A percentile compares a stretch with the other conserved stretches of the same genome.
phyloP scores from a whole-genome alignment of 1,140 invertebrate species.

The Pantala flavescens region DNA sequence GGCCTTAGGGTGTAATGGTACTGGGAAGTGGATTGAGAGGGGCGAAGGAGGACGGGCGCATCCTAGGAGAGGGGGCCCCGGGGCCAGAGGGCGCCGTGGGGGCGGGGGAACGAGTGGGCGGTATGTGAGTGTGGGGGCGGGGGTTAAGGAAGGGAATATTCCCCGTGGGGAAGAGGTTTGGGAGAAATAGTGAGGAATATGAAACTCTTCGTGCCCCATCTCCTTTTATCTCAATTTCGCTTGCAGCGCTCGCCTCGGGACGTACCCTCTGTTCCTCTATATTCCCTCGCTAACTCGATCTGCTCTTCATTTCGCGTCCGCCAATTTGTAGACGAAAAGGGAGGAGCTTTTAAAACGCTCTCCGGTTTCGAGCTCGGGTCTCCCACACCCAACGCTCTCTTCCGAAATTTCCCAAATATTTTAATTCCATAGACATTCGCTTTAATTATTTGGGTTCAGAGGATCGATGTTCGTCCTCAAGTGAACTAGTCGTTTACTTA shows the following conservation, averaged over 20 bases:
- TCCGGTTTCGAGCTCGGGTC: no score
- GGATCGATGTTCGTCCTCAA: no score
- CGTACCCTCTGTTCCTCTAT: no score
- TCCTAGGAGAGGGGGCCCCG: neutral
- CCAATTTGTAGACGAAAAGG: no score
- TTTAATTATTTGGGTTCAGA: no score
- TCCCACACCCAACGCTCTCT: no score
- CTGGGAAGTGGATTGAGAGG: slow-evolving; percentile 16
- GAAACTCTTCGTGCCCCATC: neutral
- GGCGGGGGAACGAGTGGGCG: slow-evolving; percentile 13
- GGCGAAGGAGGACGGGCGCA: slow-evolving; percentile 20
- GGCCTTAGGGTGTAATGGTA: slow-evolving; percentile 17
- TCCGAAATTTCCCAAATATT: no score
- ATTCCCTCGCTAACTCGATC: no score
- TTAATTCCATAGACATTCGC: no score
- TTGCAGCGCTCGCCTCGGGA: neutral
- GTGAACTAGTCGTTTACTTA: no score
- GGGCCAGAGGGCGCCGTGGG: slow-evolving; percentile 12
- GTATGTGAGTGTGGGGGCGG: neutral
- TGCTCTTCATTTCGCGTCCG: no score
- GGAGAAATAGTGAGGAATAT: neutral
- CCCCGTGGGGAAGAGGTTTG: neutral
- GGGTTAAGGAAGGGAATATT: neutral
- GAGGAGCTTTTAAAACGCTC: no score
- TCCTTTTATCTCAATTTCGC: neutral